A percentile compares a stretch with the other conserved stretches of the same genome.
phyloP scores from a whole-genome alignment of 2,888 invertebrate genomes.

The Tryphoninae sp. region DNA sequence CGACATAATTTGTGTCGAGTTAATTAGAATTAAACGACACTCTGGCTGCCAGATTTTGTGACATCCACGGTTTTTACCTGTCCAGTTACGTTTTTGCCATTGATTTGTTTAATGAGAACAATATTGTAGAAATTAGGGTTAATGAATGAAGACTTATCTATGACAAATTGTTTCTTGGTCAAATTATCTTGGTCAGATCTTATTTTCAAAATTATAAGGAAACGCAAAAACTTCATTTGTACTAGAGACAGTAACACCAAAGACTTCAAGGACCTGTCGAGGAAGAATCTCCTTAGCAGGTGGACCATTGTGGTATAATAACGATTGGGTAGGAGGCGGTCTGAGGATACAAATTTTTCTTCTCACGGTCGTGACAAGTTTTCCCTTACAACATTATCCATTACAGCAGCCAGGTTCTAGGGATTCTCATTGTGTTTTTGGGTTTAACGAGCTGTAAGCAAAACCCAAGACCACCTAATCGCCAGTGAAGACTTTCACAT shows the following conservation, averaged over 20 bases:
- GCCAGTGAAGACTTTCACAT: slow-evolving; percentile 17
- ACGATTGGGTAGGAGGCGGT: slow-evolving; percentile 43
- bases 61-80: background rate
- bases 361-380: background rate
- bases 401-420: slow-evolving; percentile 5
- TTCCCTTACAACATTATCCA: slow-evolving; percentile 23
- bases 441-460: slow-evolving; percentile 37
- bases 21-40: background rate
- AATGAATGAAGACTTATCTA: background rate
- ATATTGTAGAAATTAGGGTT: background rate
- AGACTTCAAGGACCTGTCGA: slow-evolving; percentile 24
- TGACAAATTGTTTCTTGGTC: too few relatives aligned
- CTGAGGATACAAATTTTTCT: slow-evolving; percentile 10
- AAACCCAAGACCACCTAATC: slow-evolving; percentile 27
- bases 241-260: background rate
- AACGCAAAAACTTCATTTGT: background rate
- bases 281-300: slow-evolving; percentile 38
- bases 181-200: background rate
- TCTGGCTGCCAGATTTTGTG: background rate
- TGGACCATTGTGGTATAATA: slow-evolving; percentile 51
- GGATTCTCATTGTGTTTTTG: slow-evolving; percentile 33
- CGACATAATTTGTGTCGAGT: background rate
- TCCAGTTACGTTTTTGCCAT: background rate
- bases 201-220: background rate
- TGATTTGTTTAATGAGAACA: background rate